Evolutionary conservation across 2,113 vertebrate species (phyloP).

Genomic region (Crotalus tigris): DNA sequence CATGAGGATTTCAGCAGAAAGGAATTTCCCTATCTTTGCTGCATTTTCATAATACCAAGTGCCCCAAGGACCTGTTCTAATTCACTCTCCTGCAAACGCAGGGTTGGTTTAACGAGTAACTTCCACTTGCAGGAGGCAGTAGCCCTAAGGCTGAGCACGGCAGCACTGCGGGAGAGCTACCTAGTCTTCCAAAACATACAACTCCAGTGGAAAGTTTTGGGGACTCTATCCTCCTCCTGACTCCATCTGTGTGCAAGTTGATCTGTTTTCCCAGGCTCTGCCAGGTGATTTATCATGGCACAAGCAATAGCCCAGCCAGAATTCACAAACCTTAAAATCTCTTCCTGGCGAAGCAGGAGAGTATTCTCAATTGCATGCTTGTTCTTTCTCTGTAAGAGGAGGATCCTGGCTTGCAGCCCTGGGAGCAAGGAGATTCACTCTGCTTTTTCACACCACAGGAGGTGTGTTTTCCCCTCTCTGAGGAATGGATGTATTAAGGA

Average conservation of each 20-base stretch:
- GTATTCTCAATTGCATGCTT: not conserved
- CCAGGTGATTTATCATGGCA: slow-evolving; percentile 24
- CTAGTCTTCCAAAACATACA: not conserved
- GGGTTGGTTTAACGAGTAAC: not conserved
- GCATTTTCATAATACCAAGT: not conserved
- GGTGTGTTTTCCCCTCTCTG: slow-evolving; percentile 1
- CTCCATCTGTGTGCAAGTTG: not conserved
- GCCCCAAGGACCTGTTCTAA: not conserved
- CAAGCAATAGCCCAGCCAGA: not conserved
- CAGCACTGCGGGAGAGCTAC: not conserved
- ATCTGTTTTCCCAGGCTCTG: slow-evolving; percentile 27
- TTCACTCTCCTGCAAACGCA: not conserved
- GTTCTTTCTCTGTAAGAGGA: slow-evolving; percentile 2
- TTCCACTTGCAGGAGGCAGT: not conserved
- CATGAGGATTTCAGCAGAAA: not conserved
- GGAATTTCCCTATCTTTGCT: not conserved
- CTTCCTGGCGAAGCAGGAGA: not conserved
- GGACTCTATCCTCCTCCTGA: not conserved
- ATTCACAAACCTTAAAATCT: slow-evolving; percentile 9
- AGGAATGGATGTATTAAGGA: not conserved
- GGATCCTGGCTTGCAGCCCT: slow-evolving; percentile 2
- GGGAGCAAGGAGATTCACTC: not conserved
- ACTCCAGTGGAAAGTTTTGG: slow-evolving; percentile 13
- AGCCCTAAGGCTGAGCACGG: not conserved
- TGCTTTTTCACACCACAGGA: slow-evolving; percentile 9